Conservation (phyloP, 2,888 invertebrate genomes). For the Drosophila lacicola region DNA sequence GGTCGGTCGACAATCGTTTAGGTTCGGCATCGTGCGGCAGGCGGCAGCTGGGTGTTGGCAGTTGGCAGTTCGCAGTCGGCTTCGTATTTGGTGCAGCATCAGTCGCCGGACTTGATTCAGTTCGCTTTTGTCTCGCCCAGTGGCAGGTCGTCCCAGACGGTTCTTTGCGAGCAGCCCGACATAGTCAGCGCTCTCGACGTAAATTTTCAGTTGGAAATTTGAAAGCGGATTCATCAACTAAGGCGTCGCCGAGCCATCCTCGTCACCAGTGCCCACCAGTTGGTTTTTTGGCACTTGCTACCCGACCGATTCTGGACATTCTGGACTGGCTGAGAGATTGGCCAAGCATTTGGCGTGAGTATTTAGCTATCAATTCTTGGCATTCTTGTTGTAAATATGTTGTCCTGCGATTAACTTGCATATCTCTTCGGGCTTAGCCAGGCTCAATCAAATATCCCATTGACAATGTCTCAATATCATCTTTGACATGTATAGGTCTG, state of each 20-base stretch:
- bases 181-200: conserved; percentile 18
- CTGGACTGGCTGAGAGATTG: background rate
- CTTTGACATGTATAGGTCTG: conserved; percentile 23
- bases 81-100: conserved; percentile 45
- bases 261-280: background rate
- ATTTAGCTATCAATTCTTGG: conserved; percentile 19
- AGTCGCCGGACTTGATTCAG: conserved; percentile 46
- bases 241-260: conserved; percentile 15
- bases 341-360: conserved; percentile 30
- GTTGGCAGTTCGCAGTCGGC: conserved; percentile 4
- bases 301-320: background rate
- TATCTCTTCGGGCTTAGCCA: background rate
- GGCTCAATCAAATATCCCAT: background rate
- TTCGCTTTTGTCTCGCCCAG: conserved; percentile 66
- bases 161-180: conserved; percentile 7
- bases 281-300: background rate
- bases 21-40: conserved; percentile 22
- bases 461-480: background rate
- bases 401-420: conserved; percentile 3
- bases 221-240: conserved; percentile 23
- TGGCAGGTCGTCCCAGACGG: conserved; percentile 57
- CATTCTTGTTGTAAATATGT: background rate
- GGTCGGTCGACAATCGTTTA: background rate
- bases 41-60: background rate
- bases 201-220: conserved; percentile 53